Evolutionary conservation across 2,113 vertebrate genomes (phyloP).

Genomic region (Cervus canadensis): DNA sequence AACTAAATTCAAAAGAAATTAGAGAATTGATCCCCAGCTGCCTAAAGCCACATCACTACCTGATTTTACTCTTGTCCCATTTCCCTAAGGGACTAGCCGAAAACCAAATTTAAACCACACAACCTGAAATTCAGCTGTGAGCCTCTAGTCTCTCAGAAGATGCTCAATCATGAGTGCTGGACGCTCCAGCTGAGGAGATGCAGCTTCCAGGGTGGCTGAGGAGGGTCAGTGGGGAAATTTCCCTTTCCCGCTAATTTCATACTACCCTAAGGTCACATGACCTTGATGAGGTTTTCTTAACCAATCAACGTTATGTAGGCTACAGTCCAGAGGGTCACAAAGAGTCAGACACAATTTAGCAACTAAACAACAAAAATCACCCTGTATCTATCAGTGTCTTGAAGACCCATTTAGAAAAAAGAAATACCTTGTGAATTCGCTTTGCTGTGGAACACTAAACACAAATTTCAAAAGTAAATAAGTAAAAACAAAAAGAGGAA

Average conservation of each 20-base stretch:
- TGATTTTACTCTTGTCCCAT: not conserved
- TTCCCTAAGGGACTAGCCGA: not conserved
- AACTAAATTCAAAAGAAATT: not conserved
- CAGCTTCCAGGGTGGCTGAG: not conserved
- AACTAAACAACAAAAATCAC: not conserved
- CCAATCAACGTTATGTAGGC: accelerated
- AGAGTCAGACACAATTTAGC: not conserved
- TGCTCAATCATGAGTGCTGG: not conserved
- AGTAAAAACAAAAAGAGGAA: not conserved
- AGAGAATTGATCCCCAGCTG: not conserved
- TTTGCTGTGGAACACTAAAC: not conserved
- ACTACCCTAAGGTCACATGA: not conserved
- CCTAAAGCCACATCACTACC: not conserved
- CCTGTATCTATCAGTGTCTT: not conserved
- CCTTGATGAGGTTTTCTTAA: not conserved
- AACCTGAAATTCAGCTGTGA: not conserved
- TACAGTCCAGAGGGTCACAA: not conserved
- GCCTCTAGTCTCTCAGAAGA: not conserved
- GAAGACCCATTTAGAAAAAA: not conserved
- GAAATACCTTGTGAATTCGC: not conserved
- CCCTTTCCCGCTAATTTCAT: not conserved
- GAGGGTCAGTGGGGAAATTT: not conserved
- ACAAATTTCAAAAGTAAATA: not conserved
- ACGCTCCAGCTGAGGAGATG: not conserved
- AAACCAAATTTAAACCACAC: not conserved